Conservation (phyloP, 2,888 invertebrate species). For the Drosophila kanekoi region DNA sequence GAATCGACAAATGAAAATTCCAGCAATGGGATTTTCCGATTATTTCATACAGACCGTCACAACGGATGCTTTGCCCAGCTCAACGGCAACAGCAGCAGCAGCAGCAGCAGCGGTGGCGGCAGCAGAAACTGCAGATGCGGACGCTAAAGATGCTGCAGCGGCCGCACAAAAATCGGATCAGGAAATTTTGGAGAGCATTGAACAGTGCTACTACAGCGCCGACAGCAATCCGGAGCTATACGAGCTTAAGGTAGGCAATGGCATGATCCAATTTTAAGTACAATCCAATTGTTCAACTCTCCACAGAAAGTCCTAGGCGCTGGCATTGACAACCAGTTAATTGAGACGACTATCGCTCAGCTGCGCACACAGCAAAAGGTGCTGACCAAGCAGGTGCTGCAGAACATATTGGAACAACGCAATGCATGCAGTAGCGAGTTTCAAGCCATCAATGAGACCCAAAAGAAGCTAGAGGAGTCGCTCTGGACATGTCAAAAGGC, state of each 20-base stretch:
- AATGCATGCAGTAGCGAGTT: slow-evolving; percentile 94
- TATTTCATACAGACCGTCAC: slow-evolving; percentile 85
- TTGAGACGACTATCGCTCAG: slow-evolving; percentile 81
- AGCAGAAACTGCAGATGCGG: slow-evolving; percentile 56
- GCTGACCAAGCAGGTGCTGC: slow-evolving; percentile 96
- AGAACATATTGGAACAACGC: slow-evolving; percentile 96
- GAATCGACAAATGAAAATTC: slow-evolving; percentile 84
- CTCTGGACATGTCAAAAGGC: slow-evolving; percentile 90
- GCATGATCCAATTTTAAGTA: not conserved
- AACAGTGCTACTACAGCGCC: slow-evolving; percentile 82
- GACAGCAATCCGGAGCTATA: slow-evolving; percentile 82
- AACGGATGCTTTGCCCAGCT: slow-evolving; percentile 65
- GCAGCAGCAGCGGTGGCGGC: slow-evolving; percentile 15
- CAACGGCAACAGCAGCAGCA: slow-evolving; percentile 22
- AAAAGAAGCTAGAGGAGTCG: slow-evolving; percentile 89
- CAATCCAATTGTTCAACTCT: not conserved
- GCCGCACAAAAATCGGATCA: slow-evolving; percentile 83
- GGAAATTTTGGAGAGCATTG: slow-evolving; percentile 84
- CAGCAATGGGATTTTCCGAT: slow-evolving; percentile 85
- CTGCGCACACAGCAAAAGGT: slow-evolving; percentile 86
- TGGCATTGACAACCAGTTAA: slow-evolving; percentile 81
- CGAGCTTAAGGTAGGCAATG: slow-evolving; percentile 80
- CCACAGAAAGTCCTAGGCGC: slow-evolving; percentile 81
- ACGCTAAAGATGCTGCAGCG: slow-evolving; percentile 28
- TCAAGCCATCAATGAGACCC: slow-evolving; percentile 89